Evolutionary conservation across 2,888 invertebrate species (phyloP), one percentile per base, ranked within the genome.

Genomic region (Epirrita christyi): DNA sequence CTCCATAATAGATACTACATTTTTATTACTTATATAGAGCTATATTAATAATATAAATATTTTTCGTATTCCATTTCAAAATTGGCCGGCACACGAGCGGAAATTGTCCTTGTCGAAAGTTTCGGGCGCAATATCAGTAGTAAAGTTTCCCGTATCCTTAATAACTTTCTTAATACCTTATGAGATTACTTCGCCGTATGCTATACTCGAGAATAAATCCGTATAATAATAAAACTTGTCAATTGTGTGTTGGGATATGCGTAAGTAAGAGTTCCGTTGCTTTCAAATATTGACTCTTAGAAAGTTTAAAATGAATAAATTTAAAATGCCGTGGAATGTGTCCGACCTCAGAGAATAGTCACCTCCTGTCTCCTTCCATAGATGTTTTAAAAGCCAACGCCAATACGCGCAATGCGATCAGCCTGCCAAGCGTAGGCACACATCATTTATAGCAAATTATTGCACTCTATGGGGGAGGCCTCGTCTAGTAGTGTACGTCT

Each of bases 141-240:
- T 66, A 70, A 85, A 88, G 76, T 82, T 81, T 78, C 76, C 77
- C 81, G 68, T 67, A 69, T 79, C 81, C 84, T 80, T 83, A 83
- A 82, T 78, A 91, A 91, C 86, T 91, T 91, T 90, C 83, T 78
- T 90, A 90, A 90, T 91, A 91, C 87, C 80, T 80, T 72, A 72
- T 75, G 73, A 85, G 84, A 88, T 89, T 89, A 87, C 83, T 85
- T 81, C 75, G 69, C 80, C 86, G 80, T 87, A 84, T 82, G 81
- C 73, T 60, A 71, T 74, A 72, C 76, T 74, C 65, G 66, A 73
- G 73, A 74, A 81, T 80, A 84, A 78, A 83, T 83, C 76, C 78
- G 73, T 81, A 83, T 86, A 43, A 43, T 59, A 59, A 51, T 55
- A 59, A 40, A 50, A 55, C 27, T 48, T n/a, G 40, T 13, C 15